Percentiles rank a stretch among this genome's conserved stretches.
Evolutionary conservation across 2,888 invertebrate genomes (phyloP).

Genomic region (Muschampia plurimacula): DNA sequence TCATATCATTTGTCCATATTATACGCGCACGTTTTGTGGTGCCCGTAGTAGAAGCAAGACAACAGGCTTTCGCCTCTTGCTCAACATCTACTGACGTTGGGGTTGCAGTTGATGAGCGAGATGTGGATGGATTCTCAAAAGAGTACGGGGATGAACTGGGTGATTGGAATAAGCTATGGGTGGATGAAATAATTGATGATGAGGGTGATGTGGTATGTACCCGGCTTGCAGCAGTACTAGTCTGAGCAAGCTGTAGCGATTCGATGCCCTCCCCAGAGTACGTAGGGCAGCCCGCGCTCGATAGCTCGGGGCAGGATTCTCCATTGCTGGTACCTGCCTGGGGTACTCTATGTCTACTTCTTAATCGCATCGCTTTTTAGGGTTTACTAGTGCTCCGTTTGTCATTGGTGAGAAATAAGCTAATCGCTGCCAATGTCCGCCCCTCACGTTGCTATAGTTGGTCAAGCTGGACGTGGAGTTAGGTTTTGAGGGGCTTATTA

Average conservation of each 20-base stretch:
- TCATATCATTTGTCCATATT: slow-evolving; percentile 36
- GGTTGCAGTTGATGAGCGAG: not conserved
- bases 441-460: slow-evolving; percentile 14
- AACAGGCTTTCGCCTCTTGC: slow-evolving; percentile 18
- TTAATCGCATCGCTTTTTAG: too few relatives aligned
- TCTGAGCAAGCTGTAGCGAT: too few relatives aligned
- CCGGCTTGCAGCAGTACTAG: too few relatives aligned
- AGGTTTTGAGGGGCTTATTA: not conserved
- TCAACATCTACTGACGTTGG: slow-evolving; percentile 21
- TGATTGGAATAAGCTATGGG: not conserved
- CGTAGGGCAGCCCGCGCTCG: too few relatives aligned
- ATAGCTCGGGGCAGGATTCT: too few relatives aligned
- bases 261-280: too few relatives aligned
- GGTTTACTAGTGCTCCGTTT: too few relatives aligned
- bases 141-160: not conserved
- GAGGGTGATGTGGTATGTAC: not conserved
- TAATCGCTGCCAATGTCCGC: slow-evolving; percentile 8
- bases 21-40: not conserved
- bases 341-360: too few relatives aligned
- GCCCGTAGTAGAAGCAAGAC: not conserved
- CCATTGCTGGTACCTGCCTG: too few relatives aligned
- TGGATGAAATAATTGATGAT: not conserved
- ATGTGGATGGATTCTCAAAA: not conserved
- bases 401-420: too few relatives aligned
- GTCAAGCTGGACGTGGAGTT: not conserved